Evolutionary conservation across 2,113 vertebrate species (phyloP), one percentile per base, ranked within the genome.

Genomic region (Sminthopsis crassicaudata): DNA sequence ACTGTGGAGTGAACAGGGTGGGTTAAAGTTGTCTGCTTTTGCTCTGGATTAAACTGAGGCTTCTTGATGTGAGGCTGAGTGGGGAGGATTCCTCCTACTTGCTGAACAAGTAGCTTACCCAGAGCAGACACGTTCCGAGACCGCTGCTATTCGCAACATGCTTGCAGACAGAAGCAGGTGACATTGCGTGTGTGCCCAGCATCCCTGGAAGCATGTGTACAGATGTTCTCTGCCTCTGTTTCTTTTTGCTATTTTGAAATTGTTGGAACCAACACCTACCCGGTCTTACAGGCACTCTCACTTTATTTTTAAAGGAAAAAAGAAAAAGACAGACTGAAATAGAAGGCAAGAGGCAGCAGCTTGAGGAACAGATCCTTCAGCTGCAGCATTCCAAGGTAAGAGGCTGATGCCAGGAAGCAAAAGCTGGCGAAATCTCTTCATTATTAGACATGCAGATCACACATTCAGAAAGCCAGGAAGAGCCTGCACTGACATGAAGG

Each of bases 381-480:
- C 99, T 99, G 97, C 99, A 99, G 98, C 99, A 99, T 98, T 99
- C 99, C 97, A 99, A 99, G 99, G 99, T 99, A 99, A 99, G 98
- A 95, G 48, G 98, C 94, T 50, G 92, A 95, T 92, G 97, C 97
- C 98, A 96, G 36, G 89, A 95, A 95, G 30, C 93, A 94, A 84
- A 84, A 84, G 96, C 96, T 97, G 95, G 95, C 96, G 96, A 95
- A 98, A 97, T 98, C 46, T 92, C 53, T 94, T 98, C 93, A 67
- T 96, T 96, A 98, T 98, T 98, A 98, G 97, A 97, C 97, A 98
- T 97, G 98, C 98, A 94, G 98, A 96, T 98, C 98, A 98, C 98
- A 98, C 51, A 0, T 92, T 95, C 91, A 51, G 97, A 97, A 97
- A 98, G 96, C 97, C 46, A 67, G 97, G 97, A 97, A 97, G 97